Base-by-base conservation (phyloP, 2,113 vertebrate species). In the Ceratotherium simum region DNA sequence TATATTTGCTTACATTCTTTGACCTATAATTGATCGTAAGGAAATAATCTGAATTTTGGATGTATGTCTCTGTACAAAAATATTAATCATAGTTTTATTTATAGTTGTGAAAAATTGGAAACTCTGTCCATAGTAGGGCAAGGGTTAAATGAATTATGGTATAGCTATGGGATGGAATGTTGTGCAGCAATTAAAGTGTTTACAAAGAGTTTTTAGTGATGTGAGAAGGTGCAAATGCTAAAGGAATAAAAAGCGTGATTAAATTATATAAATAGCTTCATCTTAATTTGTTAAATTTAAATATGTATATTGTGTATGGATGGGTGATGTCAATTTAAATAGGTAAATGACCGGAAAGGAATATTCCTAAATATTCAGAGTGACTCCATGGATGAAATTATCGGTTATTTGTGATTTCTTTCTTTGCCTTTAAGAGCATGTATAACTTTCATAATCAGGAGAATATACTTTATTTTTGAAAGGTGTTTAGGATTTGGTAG, bases 221-320 rank as follows among this genome's bases (percentile, higher is more conserved):
- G 4, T 46, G 65, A 88, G 73, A 81, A 72, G 60, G 23, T 87
- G 10, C 18, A 70, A 8, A 42, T 69, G 29, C 48, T 31, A 64
- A 81, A 18, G 21, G 73, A n/a, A 58, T 90, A 51, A 85, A 65
- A 75, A 25, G 3, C 25, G 31, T 54, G 42, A 54, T 82, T 78
- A 92, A 76, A 25, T 58, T 81, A 17, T 78, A 25, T 94, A 29
- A 75, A 56, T 56, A 36, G 25, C 20, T 82, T 88, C 62, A n/a
- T 64, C 46, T 76, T 91, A 10, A 56, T 80, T 89, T 51, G 87
- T 51, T 90, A 58, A 95, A 46, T 70, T 92, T 96, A 62, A 69
- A 29, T 72, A 33, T 58, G 39, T 58, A 1, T 93, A 27, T 33
- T 69, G 12, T 39, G 0, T 70, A 9, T 46, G 12, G 48, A 42